A percentile compares a stretch with the other conserved stretches of the same genome.
phyloP scores from a whole-genome alignment of 2,888 invertebrate species.

The Vesta saturnalis region DNA sequence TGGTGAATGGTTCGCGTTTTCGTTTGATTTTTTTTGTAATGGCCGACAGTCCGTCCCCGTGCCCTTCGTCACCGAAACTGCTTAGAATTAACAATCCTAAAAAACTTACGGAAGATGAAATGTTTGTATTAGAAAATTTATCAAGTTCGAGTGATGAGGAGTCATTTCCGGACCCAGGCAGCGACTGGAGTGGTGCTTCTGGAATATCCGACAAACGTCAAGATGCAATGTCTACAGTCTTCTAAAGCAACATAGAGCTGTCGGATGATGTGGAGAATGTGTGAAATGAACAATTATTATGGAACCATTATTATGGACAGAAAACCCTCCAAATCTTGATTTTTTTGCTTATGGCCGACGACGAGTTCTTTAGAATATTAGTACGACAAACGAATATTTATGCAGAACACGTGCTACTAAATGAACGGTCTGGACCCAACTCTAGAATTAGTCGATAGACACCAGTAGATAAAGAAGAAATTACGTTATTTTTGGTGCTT shows the following conservation, averaged over 20 bases:
- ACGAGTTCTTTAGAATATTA: neutral
- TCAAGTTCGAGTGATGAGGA: too few relatives aligned
- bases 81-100: neutral
- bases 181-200: too few relatives aligned
- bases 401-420: too few relatives aligned
- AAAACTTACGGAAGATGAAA: neutral
- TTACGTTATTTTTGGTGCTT: neutral
- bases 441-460: conserved; percentile 10
- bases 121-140: too few relatives aligned
- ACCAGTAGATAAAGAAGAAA: conserved; percentile 6
- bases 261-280: neutral
- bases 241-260: neutral
- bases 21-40: neutral
- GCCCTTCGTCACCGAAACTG: neutral
- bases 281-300: neutral
- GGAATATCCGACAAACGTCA: neutral
- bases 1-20: neutral
- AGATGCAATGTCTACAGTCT: too few relatives aligned
- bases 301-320: neutral
- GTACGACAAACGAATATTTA: too few relatives aligned
- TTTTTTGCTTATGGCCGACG: neutral
- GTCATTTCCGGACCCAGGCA: too few relatives aligned
- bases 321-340: too few relatives aligned
- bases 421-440: too few relatives aligned
- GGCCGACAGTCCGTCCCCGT: neutral